Conservation (phyloP, 1,140 invertebrate genomes). For the Harpegnathos saltator region DNA sequence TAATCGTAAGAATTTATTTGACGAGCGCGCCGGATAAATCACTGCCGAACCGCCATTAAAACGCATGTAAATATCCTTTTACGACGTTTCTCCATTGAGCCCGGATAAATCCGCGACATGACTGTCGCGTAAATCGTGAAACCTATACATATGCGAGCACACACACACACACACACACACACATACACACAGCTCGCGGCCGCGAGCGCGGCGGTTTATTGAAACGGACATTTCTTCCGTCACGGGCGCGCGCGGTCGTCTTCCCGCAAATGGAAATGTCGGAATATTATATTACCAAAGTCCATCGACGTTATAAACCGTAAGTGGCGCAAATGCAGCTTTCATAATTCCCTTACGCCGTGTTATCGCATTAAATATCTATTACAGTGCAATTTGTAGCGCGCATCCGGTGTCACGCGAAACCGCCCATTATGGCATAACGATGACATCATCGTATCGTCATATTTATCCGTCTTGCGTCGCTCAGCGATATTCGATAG, state of each 20-base stretch:
- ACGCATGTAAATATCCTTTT: background rate
- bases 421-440: constrained; percentile 34
- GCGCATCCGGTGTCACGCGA: background rate
- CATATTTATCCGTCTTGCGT: constrained; percentile 38
- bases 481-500: constrained; percentile 52
- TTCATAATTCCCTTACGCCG: background rate
- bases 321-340: background rate
- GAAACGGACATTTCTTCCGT: background rate
- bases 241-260: background rate
- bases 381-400: constrained; percentile 17
- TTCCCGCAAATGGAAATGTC: background rate
- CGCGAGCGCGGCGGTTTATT: background rate
- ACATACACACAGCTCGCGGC: background rate
- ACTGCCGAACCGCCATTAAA: background rate
- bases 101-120: background rate
- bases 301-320: background rate
- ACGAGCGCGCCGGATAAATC: constrained; percentile 1
- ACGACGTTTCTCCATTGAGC: background rate
- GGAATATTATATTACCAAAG: background rate
- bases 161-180: too few species aligned
- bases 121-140: background rate
- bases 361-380: constrained; percentile 53
- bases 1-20: constrained; percentile 17
- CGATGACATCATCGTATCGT: constrained; percentile 52
- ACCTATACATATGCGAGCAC: background rate